A percentile compares a stretch with the other conserved stretches of the same genome.
Conservation (phyloP, 2,113 vertebrate species). For the Actenoides lindsayi region DNA sequence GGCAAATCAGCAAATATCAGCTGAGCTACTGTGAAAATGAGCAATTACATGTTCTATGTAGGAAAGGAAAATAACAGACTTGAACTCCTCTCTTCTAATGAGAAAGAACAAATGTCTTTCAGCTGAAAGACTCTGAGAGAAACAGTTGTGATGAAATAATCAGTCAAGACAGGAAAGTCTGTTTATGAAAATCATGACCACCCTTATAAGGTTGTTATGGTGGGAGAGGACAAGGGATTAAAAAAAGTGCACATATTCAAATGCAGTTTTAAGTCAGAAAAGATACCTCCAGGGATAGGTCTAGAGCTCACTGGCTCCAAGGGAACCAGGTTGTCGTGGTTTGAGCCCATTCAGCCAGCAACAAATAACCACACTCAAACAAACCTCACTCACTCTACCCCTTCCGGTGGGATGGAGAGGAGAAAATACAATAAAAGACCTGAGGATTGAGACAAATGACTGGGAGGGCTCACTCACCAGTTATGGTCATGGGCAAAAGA, state of each 20-base stretch:
- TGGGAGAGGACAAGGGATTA: background rate
- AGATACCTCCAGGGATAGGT: background rate
- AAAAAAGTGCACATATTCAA: background rate
- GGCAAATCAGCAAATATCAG: background rate
- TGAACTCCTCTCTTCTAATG: background rate
- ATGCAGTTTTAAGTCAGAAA: background rate
- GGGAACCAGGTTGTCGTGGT: background rate
- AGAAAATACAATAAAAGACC: background rate
- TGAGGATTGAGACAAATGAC: background rate
- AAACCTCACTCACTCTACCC: background rate
- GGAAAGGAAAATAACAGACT: background rate
- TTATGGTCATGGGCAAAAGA: background rate
- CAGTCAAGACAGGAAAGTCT: background rate
- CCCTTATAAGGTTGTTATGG: background rate
- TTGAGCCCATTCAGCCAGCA: background rate
- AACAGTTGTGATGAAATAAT: background rate
- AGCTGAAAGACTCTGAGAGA: background rate
- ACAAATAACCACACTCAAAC: background rate
- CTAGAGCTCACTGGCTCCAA: background rate
- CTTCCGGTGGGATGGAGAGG: background rate
- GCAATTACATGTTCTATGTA: background rate
- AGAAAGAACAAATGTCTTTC: too few relatives aligned
- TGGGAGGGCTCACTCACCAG: background rate
- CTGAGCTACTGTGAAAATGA: background rate
- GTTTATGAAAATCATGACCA: background rate